phyloP scores from a whole-genome alignment of 2,797 vertebrate species.

The Smutsia gigantea region DNA sequence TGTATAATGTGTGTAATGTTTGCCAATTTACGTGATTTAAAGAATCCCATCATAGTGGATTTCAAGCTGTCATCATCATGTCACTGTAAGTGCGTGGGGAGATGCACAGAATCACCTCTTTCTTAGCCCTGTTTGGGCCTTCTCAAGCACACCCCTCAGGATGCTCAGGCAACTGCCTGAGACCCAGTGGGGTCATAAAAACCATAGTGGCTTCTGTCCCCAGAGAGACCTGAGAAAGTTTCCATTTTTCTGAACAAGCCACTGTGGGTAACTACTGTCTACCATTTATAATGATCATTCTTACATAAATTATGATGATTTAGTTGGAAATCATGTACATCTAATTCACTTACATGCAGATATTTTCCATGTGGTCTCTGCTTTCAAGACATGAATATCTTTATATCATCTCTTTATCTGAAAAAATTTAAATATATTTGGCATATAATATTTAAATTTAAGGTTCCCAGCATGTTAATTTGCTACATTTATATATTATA shows the following conservation, averaged over 20 bases:
- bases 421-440: background rate
- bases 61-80: background rate
- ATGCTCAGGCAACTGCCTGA: background rate
- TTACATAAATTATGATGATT: background rate
- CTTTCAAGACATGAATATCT: background rate
- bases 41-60: background rate
- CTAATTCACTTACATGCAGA: background rate
- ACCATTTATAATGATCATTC: background rate
- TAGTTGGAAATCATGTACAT: background rate
- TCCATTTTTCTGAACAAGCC: background rate
- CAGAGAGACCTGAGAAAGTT: background rate
- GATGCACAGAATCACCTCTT: background rate
- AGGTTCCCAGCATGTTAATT: background rate
- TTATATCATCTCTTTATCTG: background rate
- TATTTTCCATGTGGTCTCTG: background rate
- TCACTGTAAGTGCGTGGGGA: background rate
- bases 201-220: background rate
- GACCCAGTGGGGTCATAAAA: rapidly evolving
- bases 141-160: background rate
- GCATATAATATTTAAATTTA: background rate
- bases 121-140: background rate
- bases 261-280: background rate
- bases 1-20: background rate
- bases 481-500: background rate
- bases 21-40: background rate